Conservation (phyloP, 1,140 invertebrate species). For the Zeugodacus cucurbitae region DNA sequence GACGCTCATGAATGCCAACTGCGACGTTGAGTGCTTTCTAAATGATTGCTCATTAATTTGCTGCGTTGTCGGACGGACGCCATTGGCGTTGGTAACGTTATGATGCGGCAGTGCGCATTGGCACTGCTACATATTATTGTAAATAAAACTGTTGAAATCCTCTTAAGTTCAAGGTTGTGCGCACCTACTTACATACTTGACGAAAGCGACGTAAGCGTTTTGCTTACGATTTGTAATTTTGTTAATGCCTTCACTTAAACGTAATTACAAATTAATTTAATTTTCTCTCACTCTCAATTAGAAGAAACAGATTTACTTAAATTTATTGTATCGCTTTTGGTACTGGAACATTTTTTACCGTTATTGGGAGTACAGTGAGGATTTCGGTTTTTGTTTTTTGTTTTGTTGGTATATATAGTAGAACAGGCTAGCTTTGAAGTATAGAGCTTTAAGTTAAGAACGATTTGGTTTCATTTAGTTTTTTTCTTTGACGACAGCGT, state of each 20-base stretch:
- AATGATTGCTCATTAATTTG: slow-evolving; percentile 25
- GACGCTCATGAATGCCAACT: neutral
- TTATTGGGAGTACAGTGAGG: neutral
- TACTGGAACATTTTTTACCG: neutral
- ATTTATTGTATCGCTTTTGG: neutral
- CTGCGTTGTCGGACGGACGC: neutral
- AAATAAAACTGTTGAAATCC: neutral
- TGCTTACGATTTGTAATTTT: neutral
- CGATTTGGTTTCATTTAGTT: no score
- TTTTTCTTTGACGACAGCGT: no score
- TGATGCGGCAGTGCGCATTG: neutral
- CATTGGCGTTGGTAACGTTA: neutral
- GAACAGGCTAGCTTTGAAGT: no score
- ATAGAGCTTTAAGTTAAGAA: no score
- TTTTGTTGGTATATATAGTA: no score
- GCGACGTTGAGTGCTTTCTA: neutral
- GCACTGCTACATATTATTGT: neutral
- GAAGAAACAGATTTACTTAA: neutral
- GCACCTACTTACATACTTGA: neutral
- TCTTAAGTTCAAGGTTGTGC: neutral
- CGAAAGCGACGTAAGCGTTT: neutral
- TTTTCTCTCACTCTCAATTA: neutral
- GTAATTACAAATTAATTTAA: neutral
- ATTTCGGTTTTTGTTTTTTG: neutral
- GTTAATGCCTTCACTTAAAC: neutral